A percentile compares a stretch with the other conserved stretches of the same genome.
phyloP scores from a whole-genome alignment of 2,797 vertebrate genomes.

The Neomorphus geoffroyi region DNA sequence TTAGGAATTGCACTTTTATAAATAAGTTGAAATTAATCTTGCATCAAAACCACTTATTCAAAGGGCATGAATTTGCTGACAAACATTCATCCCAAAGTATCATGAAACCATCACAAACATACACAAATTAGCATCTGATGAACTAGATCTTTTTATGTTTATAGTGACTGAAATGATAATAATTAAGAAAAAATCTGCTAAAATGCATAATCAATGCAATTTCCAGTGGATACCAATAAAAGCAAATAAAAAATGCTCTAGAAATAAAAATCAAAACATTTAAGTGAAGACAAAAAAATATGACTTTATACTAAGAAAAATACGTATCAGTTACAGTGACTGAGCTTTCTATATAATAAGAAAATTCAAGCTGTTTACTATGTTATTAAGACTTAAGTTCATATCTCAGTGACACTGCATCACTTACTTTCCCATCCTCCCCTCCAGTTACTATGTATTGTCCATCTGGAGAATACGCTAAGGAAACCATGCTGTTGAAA shows the following conservation, averaged over 20 bases:
- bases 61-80: not conserved
- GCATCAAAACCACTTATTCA: not conserved
- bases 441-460: conserved; percentile 93
- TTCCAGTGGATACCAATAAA: not conserved
- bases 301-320: not conserved
- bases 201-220: not conserved
- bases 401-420: not conserved
- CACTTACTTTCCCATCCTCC: conserved; percentile 91
- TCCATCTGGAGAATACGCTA: conserved; percentile 94
- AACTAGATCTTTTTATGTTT: not conserved
- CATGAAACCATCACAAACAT: not conserved
- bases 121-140: not conserved
- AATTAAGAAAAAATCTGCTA: not conserved
- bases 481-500: conserved; percentile 94
- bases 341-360: not conserved
- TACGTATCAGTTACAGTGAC: not conserved
- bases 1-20: not conserved
- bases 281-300: not conserved
- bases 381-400: not conserved
- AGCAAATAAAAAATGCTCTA: not conserved
- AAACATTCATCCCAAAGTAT: not conserved
- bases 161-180: not conserved
- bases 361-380: not conserved
- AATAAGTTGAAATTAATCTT: not conserved
- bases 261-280: not conserved